Base-by-base conservation (phyloP, 35 echinoderm and acorn worm genomes). In the Diadema setosum region DNA sequence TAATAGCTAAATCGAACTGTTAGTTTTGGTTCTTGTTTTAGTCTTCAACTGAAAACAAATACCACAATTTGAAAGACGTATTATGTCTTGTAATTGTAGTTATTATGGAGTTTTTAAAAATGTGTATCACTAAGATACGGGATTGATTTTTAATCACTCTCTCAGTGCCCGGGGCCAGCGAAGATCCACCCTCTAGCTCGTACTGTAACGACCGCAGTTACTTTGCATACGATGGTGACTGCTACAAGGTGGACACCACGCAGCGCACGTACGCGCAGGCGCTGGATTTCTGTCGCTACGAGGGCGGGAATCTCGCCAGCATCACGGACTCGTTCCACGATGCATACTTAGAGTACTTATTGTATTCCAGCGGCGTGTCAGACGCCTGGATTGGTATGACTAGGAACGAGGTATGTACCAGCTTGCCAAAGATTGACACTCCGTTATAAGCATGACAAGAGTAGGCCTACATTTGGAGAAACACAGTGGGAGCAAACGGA, bases 361-460 rank as follows among this genome's bases (percentile, higher is more conserved):
- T 90, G 80, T 64, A 82, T 24, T 83, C 43, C 36, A 61, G 56
- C 26, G 52, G 57, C 39, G 41, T 90, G 7, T 65, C 39, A 24
- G 35, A 83, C 36, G 63, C 81, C 1, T 90, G 88, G 88, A 90
- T 83, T 83, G 81, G 88, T 23, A 48, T 90, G 58, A 76, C 70
- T 43, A 76, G 39, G 11, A 23, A 76, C 21, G 70, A 43, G 70
- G 70, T 76, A 43, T 40, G 18, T 43, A 2, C 7, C 12, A 23
- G 16, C 1, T 76, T 76, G 15, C 8, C 9, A 9, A 52, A 11
- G 9, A 11, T 52, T 52, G 48, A 9, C 48, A 9, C 48, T 52
- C 48, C 48, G n/a, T 11, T 52, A 9, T n/a, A n/a, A 52, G n/a
- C 9, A 52, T 11, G 9, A n/a, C 9, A 52, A 11, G 9, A 52